A percentile compares a stretch with the other conserved stretches of the same genome.
Evolutionary conservation across 2,113 vertebrate genomes (phyloP).

Genomic region (Ammodytes marinus): DNA sequence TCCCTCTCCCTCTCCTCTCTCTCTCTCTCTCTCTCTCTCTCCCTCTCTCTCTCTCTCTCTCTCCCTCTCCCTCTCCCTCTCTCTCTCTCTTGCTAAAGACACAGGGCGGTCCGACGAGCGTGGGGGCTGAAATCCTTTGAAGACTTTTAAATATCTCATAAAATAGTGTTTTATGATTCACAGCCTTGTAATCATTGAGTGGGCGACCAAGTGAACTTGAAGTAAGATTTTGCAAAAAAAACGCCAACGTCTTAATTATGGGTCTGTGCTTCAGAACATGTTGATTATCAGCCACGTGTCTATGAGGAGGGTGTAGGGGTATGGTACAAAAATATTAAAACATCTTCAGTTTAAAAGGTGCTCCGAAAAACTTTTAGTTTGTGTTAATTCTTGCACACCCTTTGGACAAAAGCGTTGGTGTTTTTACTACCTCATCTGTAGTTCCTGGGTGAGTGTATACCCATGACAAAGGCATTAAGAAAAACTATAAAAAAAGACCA

Average conservation of each 20-base stretch:
- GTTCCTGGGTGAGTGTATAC: too few species aligned
- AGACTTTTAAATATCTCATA: slow-evolving; percentile 67
- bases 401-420: too few species aligned
- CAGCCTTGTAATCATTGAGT: slow-evolving; percentile 59
- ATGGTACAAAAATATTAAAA: slow-evolving; percentile 51
- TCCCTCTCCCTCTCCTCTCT: slow-evolving; percentile 22
- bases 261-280: slow-evolving; percentile 67
- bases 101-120: slow-evolving; percentile 39
- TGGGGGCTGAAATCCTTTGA: slow-evolving; percentile 58
- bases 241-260: slow-evolving; percentile 76
- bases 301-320: slow-evolving; percentile 42
- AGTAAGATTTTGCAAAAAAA: slow-evolving; percentile 45
- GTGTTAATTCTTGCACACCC: too few species aligned
- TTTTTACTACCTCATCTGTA: too few species aligned
- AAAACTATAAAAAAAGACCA: too few species aligned
- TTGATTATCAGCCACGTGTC: slow-evolving; percentile 64
- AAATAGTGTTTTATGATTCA: slow-evolving; percentile 77
- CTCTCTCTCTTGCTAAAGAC: slow-evolving; percentile 56
- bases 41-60: slow-evolving; percentile 34
- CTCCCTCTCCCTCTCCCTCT: slow-evolving; percentile 19
- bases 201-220: slow-evolving; percentile 61
- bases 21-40: slow-evolving; percentile 24
- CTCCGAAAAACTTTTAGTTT: too few species aligned
- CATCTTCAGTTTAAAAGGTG: slow-evolving; percentile 29
- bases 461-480: too few species aligned